Base-by-base conservation (phyloP, 37 sponge, comb jelly and placozoan genomes). In the Tethya wilhelma region DNA sequence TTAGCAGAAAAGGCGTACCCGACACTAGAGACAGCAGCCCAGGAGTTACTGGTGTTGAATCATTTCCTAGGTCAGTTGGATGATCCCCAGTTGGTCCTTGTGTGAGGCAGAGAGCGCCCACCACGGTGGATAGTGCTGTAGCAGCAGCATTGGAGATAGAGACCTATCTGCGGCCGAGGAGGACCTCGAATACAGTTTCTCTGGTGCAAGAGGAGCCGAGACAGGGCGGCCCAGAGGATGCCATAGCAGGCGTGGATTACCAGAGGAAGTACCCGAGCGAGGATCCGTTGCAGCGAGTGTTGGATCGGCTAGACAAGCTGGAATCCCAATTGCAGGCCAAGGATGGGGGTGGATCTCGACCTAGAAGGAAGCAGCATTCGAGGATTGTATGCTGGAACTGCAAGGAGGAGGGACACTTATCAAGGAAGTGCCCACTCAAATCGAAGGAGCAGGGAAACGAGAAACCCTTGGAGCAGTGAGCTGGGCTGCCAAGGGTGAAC, bases 1-100 rank as follows among this genome's bases (percentile, higher is more conserved):
- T 43, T 74, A 14, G 84, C n/a, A 7, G 76, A 83, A 1, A 74
- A 66, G 30, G 84, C 75, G 7, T 83, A 75, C 59, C 67, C 75
- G 8, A 69, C 53, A 5, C 59, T 83, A 19, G 55, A 64, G 19
- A 69, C 17, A 22, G 76, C 63, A 7, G 84, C 68, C 4, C 30
- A 25, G 36, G 59, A 64, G 58, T 58, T 1, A 44, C 26, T 83
- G 40, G 75, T 76, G 14, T 20, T 83, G 29, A 65, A 64, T 39
- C 67, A 41, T 2, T 83, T 38, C 55, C 53, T 83, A 4, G 38
- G 30, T 0, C 64, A 66, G n/a, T 38, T 83, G 23, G 64, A 12
- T 22, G 8, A 63, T 30, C 69, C 69, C 3, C 76, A 83, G 42
- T 29, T 83, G 6, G 68, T 56, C 14, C 53, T 40, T 67, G 63